Conservation (phyloP, 2,113 vertebrate genomes). For the Phalacrocorax pelagicus region DNA sequence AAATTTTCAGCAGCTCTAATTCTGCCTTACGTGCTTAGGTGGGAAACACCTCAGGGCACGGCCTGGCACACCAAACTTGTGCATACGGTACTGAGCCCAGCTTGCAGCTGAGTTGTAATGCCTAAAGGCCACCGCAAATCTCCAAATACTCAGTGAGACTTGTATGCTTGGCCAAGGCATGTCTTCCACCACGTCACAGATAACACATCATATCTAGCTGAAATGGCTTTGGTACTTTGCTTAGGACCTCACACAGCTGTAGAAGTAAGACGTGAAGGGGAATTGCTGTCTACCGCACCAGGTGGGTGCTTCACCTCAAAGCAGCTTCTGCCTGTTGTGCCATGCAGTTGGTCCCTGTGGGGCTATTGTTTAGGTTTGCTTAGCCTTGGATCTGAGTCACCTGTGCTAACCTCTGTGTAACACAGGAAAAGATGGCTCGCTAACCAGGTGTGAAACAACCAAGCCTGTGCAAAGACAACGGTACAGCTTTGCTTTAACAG, state of each 20-base stretch:
- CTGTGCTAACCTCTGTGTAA: neutral
- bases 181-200: neutral
- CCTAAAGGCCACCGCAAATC: neutral
- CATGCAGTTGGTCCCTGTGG: neutral
- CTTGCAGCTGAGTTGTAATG: neutral
- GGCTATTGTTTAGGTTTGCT: neutral
- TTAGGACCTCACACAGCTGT: neutral
- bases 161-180: neutral
- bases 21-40: neutral
- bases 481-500: neutral
- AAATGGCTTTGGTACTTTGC: neutral
- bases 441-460: neutral
- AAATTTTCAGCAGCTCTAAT: neutral
- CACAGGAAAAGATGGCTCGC: fast-evolving
- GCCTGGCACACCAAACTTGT: neutral
- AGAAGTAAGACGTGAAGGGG: neutral
- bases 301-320: neutral
- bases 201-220: neutral
- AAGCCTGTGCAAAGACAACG: neutral
- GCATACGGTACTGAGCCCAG: neutral
- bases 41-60: neutral
- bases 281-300: neutral
- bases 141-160: neutral
- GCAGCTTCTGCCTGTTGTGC: neutral
- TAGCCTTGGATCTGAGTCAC: neutral